Conservation (phyloP, 92 coral and sea anemone genomes). For the Scolanthus callimorphus region DNA sequence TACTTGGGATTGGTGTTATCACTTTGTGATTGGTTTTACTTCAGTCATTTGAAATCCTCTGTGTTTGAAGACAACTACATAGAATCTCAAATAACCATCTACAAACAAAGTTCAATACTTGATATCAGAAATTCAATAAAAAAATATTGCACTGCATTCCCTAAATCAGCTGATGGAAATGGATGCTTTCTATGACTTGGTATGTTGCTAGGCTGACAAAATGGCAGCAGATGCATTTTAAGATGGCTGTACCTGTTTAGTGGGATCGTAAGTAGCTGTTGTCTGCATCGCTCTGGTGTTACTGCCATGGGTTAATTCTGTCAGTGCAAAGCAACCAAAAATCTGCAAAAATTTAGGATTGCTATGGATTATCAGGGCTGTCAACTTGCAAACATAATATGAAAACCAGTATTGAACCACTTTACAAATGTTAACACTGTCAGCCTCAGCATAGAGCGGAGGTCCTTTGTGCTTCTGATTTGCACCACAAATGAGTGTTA, state of each 20-base stretch:
- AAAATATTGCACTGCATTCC: too few species aligned
- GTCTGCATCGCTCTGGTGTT: constrained; percentile 92
- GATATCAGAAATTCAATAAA: too few species aligned
- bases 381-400: not conserved
- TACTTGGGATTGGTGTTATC: too few species aligned
- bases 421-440: constrained; percentile 17
- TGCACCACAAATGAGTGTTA: constrained; percentile 85
- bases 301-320: constrained; percentile 96
- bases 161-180: too few species aligned
- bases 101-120: too few species aligned
- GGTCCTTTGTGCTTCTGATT: constrained; percentile 76
- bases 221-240: too few species aligned
- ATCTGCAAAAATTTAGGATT: constrained; percentile 28
- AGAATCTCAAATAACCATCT: too few species aligned
- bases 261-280: constrained; percentile 73
- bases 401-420: not conserved
- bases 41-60: too few species aligned
- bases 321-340: constrained; percentile 97
- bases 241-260: constrained; percentile 74
- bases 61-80: too few species aligned
- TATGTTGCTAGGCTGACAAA: too few species aligned
- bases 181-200: too few species aligned
- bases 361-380: not conserved
- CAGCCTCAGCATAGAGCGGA: constrained; percentile 84
- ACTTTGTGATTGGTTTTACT: too few species aligned